phyloP scores from a whole-genome alignment of 1,140 invertebrate genomes.

The Chironomus striatipennis region DNA sequence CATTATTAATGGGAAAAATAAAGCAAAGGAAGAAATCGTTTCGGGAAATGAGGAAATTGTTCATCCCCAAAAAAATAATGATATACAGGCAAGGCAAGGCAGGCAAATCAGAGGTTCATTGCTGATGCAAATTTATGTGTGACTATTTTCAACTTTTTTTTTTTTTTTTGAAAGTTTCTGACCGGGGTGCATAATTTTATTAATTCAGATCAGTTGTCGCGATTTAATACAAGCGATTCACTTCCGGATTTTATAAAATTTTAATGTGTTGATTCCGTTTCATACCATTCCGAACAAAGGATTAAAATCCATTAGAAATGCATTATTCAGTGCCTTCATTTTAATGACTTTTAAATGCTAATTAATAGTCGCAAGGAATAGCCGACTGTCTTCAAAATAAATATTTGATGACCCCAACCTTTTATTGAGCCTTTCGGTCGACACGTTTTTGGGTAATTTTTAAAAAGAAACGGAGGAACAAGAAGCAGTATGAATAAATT shows the following conservation, averaged over 20 bases:
- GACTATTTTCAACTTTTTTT: background rate
- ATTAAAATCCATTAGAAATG: background rate
- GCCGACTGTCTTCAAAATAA: background rate
- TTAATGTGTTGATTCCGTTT: background rate
- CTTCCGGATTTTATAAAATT: background rate
- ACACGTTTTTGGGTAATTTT: too few species aligned
- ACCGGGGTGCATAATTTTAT: too few species aligned
- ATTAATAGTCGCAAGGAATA: background rate
- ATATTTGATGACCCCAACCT: background rate
- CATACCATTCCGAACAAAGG: background rate
- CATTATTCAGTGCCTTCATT: background rate
- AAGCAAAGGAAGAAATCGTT: background rate
- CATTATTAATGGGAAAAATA: too few species aligned
- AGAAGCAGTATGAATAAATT: too few species aligned
- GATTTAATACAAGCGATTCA: background rate
- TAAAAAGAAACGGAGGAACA: too few species aligned
- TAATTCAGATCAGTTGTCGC: background rate
- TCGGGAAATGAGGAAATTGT: background rate
- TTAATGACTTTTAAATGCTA: background rate
- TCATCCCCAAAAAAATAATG: background rate
- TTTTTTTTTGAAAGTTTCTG: background rate
- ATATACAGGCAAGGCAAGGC: background rate
- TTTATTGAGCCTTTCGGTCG: background rate
- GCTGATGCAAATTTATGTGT: constrained; percentile 19
- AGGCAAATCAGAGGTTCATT: background rate